Base-by-base conservation (phyloP, 2,888 invertebrate genomes). In the Plebejus argus region DNA sequence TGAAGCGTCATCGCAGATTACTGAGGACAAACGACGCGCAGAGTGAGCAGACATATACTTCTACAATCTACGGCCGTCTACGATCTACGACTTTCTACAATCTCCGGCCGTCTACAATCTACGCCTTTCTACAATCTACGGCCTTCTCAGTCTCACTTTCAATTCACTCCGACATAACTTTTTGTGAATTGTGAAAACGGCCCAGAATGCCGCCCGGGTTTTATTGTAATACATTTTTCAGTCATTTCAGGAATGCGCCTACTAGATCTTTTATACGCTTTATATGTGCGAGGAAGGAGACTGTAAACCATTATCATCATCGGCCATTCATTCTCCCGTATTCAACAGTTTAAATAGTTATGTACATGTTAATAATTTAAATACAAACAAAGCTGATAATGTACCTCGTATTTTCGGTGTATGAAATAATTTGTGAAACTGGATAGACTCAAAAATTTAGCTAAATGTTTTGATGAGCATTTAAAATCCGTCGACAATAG, bases 1-100 rank as follows among this genome's bases (percentile, higher is more conserved):
- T 87, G 86, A 86, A 86, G 86, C 86, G 86, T 88, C 87, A 82
- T 83, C 83, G 82, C 79, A 90, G 90, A 91, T 91, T 90, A 88
- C 88, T 86, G 89, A 35, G 61, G 77, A 91, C 89, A 90, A 86
- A 86, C 88, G 84, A 82, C 85, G 83, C 88, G 87, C 88, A 78
- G 81, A 81, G 80, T 81, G 81, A 83, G 28, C 28, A 28, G 28
- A 28, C 28, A 28, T 82, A 83, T 83, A 82, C 79, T 53, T 53
- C 0, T 18, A 53, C 53, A 18, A 53, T 53, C 53, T 53, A 15
- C 53, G 12, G 45, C 45, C 53, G 53, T 53, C 53, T 53, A 53
- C 79, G 10, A 45, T 45, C 45, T 45, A 45, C 45, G 10, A 12
- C 45, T 3, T 53, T 53, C 5, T 53, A 53, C 18, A 18, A 5